phyloP scores from a whole-genome alignment of 2,113 vertebrate species.

The Tretioscincus oriximinensis region DNA sequence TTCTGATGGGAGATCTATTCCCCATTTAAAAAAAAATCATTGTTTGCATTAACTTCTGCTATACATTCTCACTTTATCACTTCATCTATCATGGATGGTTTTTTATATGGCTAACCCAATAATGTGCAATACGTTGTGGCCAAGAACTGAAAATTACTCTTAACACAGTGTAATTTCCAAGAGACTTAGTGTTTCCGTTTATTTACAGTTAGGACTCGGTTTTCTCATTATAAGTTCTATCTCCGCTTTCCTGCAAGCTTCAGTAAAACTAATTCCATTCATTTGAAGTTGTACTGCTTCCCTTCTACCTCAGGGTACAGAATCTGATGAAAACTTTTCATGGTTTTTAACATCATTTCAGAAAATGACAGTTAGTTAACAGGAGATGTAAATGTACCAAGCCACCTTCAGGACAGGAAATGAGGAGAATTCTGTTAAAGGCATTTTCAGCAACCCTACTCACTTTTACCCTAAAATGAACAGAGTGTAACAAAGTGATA shows the following conservation, averaged over 20 bases:
- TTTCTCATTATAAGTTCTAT: slow-evolving; percentile 28
- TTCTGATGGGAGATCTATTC: background rate
- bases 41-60: background rate
- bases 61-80: background rate
- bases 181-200: background rate
- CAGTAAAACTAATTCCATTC: slow-evolving; percentile 2
- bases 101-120: background rate
- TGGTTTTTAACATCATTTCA: slow-evolving; percentile 24
- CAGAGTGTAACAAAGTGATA: background rate
- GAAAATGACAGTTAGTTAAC: background rate
- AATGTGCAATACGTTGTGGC: background rate
- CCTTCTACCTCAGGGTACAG: background rate
- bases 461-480: background rate
- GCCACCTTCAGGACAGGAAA: background rate
- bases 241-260: slow-evolving; percentile 22
- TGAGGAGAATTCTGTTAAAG: background rate
- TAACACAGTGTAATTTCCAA: background rate
- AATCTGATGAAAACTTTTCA: background rate
- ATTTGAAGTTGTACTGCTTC: slow-evolving; percentile 13
- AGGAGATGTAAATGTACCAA: slow-evolving; percentile 12
- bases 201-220: slow-evolving; percentile 10
- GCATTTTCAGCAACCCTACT: background rate
- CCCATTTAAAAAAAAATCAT: background rate
- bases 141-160: background rate
- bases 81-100: background rate